phyloP scores from a whole-genome alignment of 64 coral and sea anemone genomes.

The Montipora efflorescens region DNA sequence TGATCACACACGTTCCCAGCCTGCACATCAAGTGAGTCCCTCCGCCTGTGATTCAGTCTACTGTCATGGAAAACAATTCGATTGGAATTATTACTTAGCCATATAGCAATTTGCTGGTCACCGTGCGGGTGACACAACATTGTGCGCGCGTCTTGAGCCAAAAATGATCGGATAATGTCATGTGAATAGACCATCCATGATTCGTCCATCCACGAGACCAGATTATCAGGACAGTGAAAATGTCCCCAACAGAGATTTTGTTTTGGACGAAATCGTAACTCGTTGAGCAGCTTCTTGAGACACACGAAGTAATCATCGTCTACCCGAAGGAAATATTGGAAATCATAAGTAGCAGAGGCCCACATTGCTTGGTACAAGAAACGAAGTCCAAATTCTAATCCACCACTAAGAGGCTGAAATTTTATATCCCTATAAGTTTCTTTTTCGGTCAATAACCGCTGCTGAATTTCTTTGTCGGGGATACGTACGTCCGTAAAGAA shows the following conservation, averaged over 20 bases:
- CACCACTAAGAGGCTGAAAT: constrained; percentile 48
- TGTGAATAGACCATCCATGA: constrained; percentile 66
- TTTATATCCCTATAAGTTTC: constrained; percentile 20
- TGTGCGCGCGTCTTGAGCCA: constrained; percentile 43
- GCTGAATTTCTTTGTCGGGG: neutral
- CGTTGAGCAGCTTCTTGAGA: constrained; percentile 53
- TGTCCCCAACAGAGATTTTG: constrained; percentile 52
- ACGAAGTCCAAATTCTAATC: constrained; percentile 63
- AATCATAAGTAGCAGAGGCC: constrained; percentile 46
- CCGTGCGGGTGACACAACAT: constrained; percentile 71
- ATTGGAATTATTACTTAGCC: constrained; percentile 64
- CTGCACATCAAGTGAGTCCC: neutral
- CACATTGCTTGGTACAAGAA: constrained; percentile 66
- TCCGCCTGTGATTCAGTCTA: neutral
- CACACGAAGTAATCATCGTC: constrained; percentile 78
- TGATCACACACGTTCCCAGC: constrained; percentile 37
- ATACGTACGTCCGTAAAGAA: constrained; percentile 44
- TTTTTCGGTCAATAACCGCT: neutral
- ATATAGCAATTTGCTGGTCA: constrained; percentile 75
- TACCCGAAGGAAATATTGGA: constrained; percentile 61
- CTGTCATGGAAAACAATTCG: constrained; percentile 23
- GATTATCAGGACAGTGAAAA: constrained; percentile 33
- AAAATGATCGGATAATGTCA: constrained; percentile 48
- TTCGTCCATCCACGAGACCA: constrained; percentile 44
- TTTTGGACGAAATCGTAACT: constrained; percentile 55